Conservation (phyloP, 2,797 vertebrate genomes). For the Crocidura indochinensis region DNA sequence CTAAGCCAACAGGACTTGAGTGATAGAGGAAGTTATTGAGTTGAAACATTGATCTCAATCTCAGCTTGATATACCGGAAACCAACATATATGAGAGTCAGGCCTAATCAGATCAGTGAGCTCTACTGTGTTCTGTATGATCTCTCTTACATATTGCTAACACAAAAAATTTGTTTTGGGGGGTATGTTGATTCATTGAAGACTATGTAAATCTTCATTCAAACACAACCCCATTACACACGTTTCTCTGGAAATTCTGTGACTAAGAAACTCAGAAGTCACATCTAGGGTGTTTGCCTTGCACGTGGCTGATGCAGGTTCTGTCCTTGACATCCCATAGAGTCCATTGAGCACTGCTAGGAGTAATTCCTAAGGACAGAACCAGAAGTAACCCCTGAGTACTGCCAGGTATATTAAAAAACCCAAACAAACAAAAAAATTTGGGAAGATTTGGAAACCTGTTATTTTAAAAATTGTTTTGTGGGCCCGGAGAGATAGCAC, state of each 20-base stretch:
- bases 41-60: slow-evolving; percentile 1
- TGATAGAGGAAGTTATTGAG: slow-evolving; percentile 37
- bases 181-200: slow-evolving; percentile 20
- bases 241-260: slow-evolving; percentile 10
- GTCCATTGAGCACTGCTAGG: no score
- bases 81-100: neutral
- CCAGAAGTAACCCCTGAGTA: no score
- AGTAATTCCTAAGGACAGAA: no score
- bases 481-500: no score
- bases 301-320: no score
- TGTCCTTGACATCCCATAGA: no score
- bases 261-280: slow-evolving; percentile 43
- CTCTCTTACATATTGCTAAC: neutral
- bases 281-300: neutral
- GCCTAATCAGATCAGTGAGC: neutral
- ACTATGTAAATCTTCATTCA: slow-evolving; percentile 31
- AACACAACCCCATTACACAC: neutral
- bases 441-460: slow-evolving; percentile 8
- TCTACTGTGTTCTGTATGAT: slow-evolving; percentile 27
- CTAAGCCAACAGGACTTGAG: slow-evolving; percentile 9
- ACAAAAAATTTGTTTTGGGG: neutral
- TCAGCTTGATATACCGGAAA: neutral
- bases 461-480: neutral
- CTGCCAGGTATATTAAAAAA: no score
- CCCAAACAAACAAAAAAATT: neutral